Conservation (phyloP, 1,140 invertebrate species). For the Pseudomyrmex sp. region DNA sequence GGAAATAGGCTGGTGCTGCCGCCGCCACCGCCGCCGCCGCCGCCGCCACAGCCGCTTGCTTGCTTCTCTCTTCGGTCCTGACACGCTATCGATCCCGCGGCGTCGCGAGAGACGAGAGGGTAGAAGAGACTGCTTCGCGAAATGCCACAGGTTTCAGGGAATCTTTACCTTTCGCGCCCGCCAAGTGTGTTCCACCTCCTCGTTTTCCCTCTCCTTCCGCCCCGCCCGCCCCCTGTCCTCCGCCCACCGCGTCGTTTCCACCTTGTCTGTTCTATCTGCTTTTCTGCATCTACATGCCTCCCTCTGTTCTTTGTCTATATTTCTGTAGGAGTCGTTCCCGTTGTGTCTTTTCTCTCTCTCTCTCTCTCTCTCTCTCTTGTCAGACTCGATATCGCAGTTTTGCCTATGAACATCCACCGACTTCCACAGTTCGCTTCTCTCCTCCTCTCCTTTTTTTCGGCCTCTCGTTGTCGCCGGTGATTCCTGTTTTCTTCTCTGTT, state of each 20-base stretch:
- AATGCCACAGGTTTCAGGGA: slow-evolving; percentile 78
- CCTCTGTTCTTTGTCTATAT: slow-evolving; percentile 1
- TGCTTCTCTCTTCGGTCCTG: slow-evolving; percentile 67
- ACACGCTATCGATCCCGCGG: slow-evolving; percentile 72
- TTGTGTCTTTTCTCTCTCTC: slow-evolving; percentile 23
- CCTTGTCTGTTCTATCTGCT: slow-evolving; percentile 33
- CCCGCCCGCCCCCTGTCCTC: background rate
- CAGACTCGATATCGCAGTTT: slow-evolving; percentile 19
- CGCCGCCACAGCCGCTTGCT: slow-evolving; percentile 54
- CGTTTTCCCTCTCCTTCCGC: background rate
- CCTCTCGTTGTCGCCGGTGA: background rate
- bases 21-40: slow-evolving; percentile 26
- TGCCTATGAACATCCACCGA: slow-evolving; percentile 15
- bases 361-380: background rate
- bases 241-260: slow-evolving; percentile 24
- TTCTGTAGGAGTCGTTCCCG: slow-evolving; percentile 1
- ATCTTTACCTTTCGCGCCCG: slow-evolving; percentile 70
- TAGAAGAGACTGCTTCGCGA: slow-evolving; percentile 62
- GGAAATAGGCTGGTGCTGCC: slow-evolving; percentile 63
- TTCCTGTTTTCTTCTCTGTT: slow-evolving; percentile 9
- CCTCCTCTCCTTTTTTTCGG: background rate
- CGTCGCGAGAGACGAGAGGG: slow-evolving; percentile 65
- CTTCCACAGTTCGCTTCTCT: background rate
- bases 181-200: slow-evolving; percentile 52
- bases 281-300: slow-evolving; percentile 13